phyloP scores from a whole-genome alignment of 2,113 vertebrate genomes.

The Ceyx melanurus region DNA sequence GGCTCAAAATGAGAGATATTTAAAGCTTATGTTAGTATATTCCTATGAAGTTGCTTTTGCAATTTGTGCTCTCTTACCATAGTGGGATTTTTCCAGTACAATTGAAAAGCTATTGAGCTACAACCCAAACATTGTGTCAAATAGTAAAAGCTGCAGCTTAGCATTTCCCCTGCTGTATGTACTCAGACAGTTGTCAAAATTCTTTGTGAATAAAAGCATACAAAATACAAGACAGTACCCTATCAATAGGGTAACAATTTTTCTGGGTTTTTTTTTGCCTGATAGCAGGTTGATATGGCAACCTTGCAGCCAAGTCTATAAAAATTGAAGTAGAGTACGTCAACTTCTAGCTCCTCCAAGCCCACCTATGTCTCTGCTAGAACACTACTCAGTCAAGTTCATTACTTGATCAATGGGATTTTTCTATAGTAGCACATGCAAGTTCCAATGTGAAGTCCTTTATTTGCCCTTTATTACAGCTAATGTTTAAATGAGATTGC shows the following conservation, averaged over 20 bases:
- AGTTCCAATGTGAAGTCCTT: not conserved
- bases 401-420: not conserved
- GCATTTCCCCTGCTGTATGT: not conserved
- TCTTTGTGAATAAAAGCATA: not conserved
- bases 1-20: not conserved
- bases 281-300: not conserved
- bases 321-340: not conserved
- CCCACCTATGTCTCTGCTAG: not conserved
- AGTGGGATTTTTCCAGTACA: not conserved
- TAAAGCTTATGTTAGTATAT: not conserved
- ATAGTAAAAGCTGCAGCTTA: not conserved
- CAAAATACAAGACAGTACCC: not conserved
- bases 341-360: not conserved
- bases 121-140: constrained; percentile 11
- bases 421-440: not conserved
- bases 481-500: not conserved
- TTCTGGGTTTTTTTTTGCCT: not conserved
- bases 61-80: not conserved
- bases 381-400: not conserved
- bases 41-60: not conserved
- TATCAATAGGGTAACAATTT: not conserved
- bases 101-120: not conserved
- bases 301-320: not conserved
- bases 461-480: not conserved
- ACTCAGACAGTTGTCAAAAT: not conserved